Conservation (phyloP, 2,113 vertebrate species). For the Antidorcas marsupialis region DNA sequence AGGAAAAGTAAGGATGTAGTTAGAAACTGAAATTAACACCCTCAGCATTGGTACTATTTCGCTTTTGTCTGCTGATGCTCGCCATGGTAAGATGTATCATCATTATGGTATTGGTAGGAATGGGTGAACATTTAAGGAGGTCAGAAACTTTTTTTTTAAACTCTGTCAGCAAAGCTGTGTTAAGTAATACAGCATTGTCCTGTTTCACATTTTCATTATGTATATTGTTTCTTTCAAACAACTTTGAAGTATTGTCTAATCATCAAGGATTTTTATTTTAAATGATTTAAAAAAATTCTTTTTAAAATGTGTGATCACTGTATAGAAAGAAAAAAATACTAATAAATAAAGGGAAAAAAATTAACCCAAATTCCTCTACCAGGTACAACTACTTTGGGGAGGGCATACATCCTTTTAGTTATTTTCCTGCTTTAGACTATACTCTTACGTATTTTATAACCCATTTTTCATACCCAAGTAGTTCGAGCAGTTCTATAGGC, state of each 20-base stretch:
- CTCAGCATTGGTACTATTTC: not conserved
- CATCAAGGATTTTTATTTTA: conserved; percentile 29
- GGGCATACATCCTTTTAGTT: not conserved
- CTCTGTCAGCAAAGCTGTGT: not conserved
- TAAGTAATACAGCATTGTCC: conserved; percentile 5
- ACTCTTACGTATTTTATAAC: not conserved
- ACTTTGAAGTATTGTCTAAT: not conserved
- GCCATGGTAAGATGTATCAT: not conserved
- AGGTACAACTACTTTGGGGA: not conserved
- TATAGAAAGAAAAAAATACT: conserved; percentile 1
- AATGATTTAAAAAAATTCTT: not conserved
- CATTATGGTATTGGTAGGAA: not conserved
- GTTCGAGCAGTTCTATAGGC: not conserved
- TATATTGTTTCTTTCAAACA: not conserved
- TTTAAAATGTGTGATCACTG: not conserved
- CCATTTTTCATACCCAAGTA: not conserved
- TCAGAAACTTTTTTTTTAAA: not conserved
- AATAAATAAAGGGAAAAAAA: not conserved
- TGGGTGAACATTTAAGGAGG: not conserved
- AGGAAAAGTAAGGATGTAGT: conserved; percentile 28
- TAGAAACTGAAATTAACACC: conserved; percentile 33
- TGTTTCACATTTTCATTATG: not conserved
- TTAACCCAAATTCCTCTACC: not conserved
- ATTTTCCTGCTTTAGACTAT: not conserved
- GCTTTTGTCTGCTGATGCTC: not conserved